Conservation (phyloP, 2,797 vertebrate species). For the Urocyon cinereoargenteus region DNA sequence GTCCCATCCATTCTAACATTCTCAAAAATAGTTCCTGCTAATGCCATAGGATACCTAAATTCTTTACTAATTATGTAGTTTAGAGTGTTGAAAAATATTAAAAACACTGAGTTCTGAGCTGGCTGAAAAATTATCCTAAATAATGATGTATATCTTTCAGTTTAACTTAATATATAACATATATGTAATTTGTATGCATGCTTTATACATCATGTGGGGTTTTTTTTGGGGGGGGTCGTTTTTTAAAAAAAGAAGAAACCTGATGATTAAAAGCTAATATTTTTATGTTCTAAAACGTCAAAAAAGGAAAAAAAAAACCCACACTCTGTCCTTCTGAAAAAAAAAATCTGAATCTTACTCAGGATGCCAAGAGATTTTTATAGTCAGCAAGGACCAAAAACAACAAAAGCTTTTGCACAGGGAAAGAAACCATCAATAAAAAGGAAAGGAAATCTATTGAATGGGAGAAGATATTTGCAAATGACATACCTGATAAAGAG, state of each 20-base stretch:
- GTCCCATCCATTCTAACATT: background rate
- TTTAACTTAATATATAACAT: slow-evolving; percentile 15
- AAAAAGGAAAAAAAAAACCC: background rate
- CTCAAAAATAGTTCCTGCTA: background rate
- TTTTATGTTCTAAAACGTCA: background rate
- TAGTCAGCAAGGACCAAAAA: background rate
- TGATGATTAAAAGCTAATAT: background rate
- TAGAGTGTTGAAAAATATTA: background rate
- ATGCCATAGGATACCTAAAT: background rate
- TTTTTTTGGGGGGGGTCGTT: background rate
- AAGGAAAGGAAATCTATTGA: background rate
- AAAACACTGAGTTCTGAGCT: background rate
- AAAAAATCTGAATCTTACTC: background rate
- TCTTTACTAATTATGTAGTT: background rate
- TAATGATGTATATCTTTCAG: background rate
- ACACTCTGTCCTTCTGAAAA: background rate
- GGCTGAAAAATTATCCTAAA: background rate
- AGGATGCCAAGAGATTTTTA: background rate
- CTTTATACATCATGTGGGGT: background rate
- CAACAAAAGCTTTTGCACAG: background rate
- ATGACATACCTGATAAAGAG: background rate
- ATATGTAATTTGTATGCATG: background rate
- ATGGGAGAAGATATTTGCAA: background rate
- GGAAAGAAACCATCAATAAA: background rate
- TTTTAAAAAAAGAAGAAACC: background rate